Conservation (phyloP, 2,888 invertebrate genomes). For the Pollenia angustigena region DNA sequence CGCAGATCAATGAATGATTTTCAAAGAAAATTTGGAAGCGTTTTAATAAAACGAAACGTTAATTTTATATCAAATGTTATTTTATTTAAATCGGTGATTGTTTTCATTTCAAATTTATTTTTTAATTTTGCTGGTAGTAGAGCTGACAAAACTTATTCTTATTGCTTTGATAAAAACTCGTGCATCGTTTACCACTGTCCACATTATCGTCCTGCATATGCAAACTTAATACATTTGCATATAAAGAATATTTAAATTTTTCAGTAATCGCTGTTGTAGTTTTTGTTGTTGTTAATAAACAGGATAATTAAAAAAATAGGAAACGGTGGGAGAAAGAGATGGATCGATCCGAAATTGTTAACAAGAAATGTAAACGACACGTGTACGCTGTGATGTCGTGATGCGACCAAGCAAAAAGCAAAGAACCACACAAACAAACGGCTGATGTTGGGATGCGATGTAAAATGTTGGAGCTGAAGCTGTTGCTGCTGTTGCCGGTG, state of each 20-base stretch:
- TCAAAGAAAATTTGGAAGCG: no score
- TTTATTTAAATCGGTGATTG: no score
- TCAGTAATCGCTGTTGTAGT: conserved; percentile 40
- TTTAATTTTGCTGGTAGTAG: no score
- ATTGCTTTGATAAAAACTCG: no score
- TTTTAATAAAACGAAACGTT: no score
- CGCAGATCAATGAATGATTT: no score
- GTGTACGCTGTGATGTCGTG: conserved; percentile 56
- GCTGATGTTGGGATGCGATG: conserved; percentile 22
- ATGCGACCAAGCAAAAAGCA: conserved; percentile 35
- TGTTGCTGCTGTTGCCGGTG: conserved; percentile 14
- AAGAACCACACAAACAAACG: conserved; percentile 5
- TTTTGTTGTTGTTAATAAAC: conserved; percentile 31
- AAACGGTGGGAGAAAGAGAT: not conserved
- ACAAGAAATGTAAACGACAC: conserved; percentile 54
- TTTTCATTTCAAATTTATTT: no score
- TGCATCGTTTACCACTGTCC: not conserved
- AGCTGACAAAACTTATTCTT: no score
- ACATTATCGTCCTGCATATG: conserved; percentile 39
- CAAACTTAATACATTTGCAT: conserved; percentile 30
- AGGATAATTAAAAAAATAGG: conserved; percentile 13
- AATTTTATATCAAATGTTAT: no score
- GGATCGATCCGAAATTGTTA: conserved; percentile 1
- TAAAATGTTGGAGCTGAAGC: conserved; percentile 38
- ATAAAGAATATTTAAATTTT: conserved; percentile 36